Evolutionary conservation across 2,113 vertebrate genomes (phyloP).

Genomic region (Mandrillus leucophaeus): DNA sequence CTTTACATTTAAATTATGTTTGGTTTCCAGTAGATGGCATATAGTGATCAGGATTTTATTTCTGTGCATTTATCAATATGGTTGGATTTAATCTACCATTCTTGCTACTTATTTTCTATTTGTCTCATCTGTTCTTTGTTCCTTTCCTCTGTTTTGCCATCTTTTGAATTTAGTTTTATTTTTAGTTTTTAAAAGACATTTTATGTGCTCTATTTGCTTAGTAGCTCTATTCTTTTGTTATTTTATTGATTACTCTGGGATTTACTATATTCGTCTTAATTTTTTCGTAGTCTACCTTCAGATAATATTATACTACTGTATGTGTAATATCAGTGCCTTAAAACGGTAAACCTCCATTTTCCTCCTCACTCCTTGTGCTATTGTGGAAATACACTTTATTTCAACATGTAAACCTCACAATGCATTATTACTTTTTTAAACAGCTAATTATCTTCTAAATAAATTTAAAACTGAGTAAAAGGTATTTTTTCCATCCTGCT

Average conservation of each 20-base stretch:
- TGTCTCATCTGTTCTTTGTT: not conserved
- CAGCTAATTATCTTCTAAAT: not conserved
- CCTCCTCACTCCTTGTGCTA: not conserved
- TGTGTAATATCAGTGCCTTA: not conserved
- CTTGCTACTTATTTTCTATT: not conserved
- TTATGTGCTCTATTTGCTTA: not conserved
- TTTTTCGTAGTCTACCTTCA: not conserved
- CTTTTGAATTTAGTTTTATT: not conserved
- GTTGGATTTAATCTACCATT: not conserved
- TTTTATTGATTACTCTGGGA: not conserved
- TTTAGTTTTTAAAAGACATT: not conserved
- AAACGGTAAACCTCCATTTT: not conserved
- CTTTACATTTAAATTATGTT: not conserved
- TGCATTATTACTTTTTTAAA: not conserved
- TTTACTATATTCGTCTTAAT: not conserved
- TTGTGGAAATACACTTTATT: not conserved
- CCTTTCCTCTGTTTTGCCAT: not conserved
- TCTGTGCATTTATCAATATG: not conserved
- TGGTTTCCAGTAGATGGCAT: not conserved
- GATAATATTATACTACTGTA: not conserved
- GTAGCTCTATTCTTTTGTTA: not conserved
- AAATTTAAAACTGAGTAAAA: not conserved
- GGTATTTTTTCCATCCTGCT: not conserved
- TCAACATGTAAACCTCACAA: not conserved
- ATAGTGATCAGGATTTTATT: not conserved